phyloP scores from a whole-genome alignment of 1,140 invertebrate genomes.

The Drosophila baimaii region DNA sequence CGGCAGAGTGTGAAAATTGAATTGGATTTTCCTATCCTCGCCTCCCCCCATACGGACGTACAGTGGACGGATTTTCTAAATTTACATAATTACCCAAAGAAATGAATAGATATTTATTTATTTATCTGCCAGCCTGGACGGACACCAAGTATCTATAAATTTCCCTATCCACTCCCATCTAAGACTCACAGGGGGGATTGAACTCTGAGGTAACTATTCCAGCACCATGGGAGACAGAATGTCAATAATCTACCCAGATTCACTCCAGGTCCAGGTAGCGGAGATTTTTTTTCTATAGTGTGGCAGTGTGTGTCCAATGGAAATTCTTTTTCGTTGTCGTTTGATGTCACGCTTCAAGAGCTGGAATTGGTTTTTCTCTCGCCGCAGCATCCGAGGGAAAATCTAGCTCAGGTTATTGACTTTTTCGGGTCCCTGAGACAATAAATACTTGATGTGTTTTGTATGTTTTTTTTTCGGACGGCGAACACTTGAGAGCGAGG shows the following conservation, averaged over 20 bases:
- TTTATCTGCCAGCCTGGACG: conserved; percentile 17
- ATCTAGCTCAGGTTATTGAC: conserved; percentile 73
- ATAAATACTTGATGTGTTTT: conserved; percentile 46
- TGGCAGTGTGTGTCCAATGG: conserved; percentile 51
- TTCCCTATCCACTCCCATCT: conserved; percentile 43
- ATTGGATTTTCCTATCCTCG: conserved; percentile 24
- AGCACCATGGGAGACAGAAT: conserved; percentile 41
- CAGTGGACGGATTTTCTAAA: conserved; percentile 23
- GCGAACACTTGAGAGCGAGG: conserved; percentile 45
- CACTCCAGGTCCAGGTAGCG: conserved; percentile 56
- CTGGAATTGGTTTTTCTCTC: conserved; percentile 66
- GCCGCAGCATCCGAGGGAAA: conserved; percentile 33
- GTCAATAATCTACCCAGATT: conserved; percentile 38
- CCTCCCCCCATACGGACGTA: background rate
- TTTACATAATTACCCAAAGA: conserved; percentile 64
- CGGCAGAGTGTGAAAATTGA: conserved; percentile 55
- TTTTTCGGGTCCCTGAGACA: conserved; percentile 42
- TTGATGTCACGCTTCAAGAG: conserved; percentile 77
- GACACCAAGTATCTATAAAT: conserved; percentile 66
- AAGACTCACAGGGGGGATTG: conserved; percentile 21
- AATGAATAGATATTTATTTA: conserved; percentile 60
- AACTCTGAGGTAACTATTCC: conserved; percentile 31
- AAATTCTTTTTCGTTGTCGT: conserved; percentile 66
- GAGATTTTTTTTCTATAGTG: conserved; percentile 3
- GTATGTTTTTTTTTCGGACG: conserved; percentile 36